Evolutionary conservation across 2,797 vertebrate genomes (phyloP).

Genomic region (Sebastes flavidus): DNA sequence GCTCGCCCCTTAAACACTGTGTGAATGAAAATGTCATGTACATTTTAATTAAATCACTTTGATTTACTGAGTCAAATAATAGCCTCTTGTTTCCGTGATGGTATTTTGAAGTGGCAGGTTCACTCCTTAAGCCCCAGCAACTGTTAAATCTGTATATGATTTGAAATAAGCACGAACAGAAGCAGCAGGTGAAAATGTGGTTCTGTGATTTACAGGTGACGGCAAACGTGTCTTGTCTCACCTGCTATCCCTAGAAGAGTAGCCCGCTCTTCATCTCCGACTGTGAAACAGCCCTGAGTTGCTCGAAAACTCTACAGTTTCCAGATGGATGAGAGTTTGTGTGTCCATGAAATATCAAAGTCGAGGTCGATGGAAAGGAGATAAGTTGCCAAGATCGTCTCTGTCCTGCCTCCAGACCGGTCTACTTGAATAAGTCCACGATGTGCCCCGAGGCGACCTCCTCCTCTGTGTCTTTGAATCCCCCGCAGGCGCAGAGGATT

Average conservation of each 20-base stretch:
- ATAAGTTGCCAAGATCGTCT: constrained; percentile 41
- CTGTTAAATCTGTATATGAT: constrained; percentile 47
- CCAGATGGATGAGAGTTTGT: constrained; percentile 67
- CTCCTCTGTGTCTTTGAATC: constrained; percentile 39
- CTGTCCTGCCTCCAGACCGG: constrained; percentile 17
- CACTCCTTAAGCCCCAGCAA: neutral
- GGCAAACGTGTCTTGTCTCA: constrained; percentile 15
- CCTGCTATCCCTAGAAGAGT: constrained; percentile 16
- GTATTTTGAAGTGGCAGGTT: constrained; percentile 32
- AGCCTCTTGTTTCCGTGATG: constrained; percentile 48
- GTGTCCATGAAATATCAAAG: constrained; percentile 54
- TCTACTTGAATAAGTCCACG: constrained; percentile 27
- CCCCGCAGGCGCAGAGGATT: constrained; percentile 44
- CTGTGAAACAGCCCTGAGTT: constrained; percentile 29
- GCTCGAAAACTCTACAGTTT: constrained; percentile 56
- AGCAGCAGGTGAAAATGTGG: constrained; percentile 59
- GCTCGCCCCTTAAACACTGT: neutral
- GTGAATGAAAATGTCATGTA: constrained; percentile 54
- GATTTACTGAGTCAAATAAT: constrained; percentile 55
- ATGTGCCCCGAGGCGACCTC: constrained; percentile 59
- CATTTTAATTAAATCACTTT: constrained; percentile 64
- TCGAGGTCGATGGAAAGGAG: constrained; percentile 30
- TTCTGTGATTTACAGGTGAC: constrained; percentile 64
- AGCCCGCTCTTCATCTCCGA: constrained; percentile 29
- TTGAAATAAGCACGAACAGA: constrained; percentile 49